Evolutionary conservation across 2,888 invertebrate genomes (phyloP).

Genomic region (Apodemia mormo): DNA sequence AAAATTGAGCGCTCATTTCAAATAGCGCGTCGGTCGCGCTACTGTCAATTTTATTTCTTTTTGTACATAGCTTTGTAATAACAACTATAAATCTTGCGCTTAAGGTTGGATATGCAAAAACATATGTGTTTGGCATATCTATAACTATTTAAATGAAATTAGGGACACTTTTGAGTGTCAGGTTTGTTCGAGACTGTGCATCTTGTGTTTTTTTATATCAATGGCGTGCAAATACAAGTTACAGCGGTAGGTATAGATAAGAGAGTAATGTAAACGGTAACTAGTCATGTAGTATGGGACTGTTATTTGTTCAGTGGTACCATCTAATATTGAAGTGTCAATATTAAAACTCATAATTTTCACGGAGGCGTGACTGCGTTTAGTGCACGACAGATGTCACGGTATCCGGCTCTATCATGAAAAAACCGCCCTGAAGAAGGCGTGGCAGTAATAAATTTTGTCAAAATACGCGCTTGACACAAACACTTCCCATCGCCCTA

Average conservation of each 20-base stretch:
- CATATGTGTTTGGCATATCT: no score
- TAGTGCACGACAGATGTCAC: slow-evolving; percentile 72
- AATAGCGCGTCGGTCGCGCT: no score
- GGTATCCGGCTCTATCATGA: slow-evolving; percentile 62
- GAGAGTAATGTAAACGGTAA: neutral
- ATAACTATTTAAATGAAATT: no score
- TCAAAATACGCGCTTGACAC: slow-evolving; percentile 75
- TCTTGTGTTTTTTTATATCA: no score
- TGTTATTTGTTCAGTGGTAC: neutral
- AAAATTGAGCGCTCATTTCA: no score
- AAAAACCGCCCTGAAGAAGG: slow-evolving; percentile 69
- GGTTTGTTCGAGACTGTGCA: no score
- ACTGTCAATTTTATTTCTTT: no score
- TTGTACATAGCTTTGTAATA: no score
- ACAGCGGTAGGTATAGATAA: neutral
- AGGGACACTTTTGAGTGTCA: no score
- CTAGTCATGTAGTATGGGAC: neutral
- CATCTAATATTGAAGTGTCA: slow-evolving; percentile 36
- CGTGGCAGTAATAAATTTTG: slow-evolving; percentile 81
- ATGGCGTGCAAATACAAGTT: neutral
- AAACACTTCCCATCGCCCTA: slow-evolving; percentile 78
- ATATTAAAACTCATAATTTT: slow-evolving; percentile 49
- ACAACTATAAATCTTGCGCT: no score
- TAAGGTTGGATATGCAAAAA: no score
- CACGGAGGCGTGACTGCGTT: slow-evolving; percentile 61